Conservation (phyloP, 1,140 invertebrate species). For the Ditylenchus dipsaci region DNA sequence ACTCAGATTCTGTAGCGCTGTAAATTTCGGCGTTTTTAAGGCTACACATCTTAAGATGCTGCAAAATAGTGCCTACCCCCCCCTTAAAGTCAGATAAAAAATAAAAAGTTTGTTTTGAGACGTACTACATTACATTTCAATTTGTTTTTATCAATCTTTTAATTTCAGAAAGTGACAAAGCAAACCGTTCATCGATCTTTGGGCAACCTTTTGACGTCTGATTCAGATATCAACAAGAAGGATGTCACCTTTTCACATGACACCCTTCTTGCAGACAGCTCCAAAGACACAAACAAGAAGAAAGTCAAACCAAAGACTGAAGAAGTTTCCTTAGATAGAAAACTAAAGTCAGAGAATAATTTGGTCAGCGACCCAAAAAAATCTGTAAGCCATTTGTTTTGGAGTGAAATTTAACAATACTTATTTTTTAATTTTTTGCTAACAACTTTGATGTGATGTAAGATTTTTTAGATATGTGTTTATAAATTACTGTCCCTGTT, state of each 20-base stretch:
- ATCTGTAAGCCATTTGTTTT: background rate
- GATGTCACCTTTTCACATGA: background rate
- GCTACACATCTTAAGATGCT: too few species aligned
- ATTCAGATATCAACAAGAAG: background rate
- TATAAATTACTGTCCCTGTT: too few species aligned
- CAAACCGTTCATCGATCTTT: background rate
- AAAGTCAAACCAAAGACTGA: background rate
- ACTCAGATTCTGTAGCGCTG: too few species aligned
- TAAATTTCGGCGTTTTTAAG: too few species aligned
- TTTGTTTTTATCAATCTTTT: too few species aligned
- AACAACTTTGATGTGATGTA: too few species aligned
- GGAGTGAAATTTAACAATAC: background rate
- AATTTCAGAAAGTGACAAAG: background rate
- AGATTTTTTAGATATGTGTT: too few species aligned
- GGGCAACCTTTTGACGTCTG: background rate
- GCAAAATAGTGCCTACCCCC: too few species aligned
- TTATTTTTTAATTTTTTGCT: too few species aligned
- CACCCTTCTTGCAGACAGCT: background rate
- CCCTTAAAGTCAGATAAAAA: too few species aligned
- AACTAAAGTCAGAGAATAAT: background rate
- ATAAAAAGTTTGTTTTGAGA: too few species aligned
- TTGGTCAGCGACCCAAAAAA: background rate
- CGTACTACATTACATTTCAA: too few species aligned
- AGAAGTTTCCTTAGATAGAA: background rate
- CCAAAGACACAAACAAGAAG: background rate